Evolutionary conservation across 2,888 invertebrate genomes (phyloP), one percentile per base, ranked within the genome.

Genomic region (Callosobruchus maculatus): DNA sequence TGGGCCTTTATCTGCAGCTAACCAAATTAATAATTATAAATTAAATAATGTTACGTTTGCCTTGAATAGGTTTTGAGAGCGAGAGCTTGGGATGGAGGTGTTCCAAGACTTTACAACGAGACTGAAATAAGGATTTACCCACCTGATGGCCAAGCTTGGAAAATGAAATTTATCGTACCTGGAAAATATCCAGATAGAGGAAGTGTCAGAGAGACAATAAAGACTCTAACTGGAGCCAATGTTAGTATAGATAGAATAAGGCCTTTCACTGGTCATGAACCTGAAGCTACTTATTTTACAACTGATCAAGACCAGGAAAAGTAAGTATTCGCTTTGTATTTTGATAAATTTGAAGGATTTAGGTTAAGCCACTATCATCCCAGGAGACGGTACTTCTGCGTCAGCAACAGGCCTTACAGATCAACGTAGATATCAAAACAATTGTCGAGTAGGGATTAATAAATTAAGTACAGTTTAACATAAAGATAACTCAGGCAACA

Each of bases 11-110:
- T n/a, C n/a, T n/a, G n/a, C n/a, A n/a, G n/a, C n/a, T n/a, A n/a
- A n/a, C n/a, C n/a, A n/a, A n/a, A n/a, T n/a, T n/a, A n/a, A n/a
- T n/a, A n/a, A n/a, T n/a, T n/a, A n/a, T n/a, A n/a, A n/a, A n/a
- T n/a, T n/a, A n/a, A n/a, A n/a, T n/a, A n/a, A n/a, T 26, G 2
- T 7, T 26, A 26, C 26, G 7, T 26, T 26, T 26, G 7, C 7
- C 49, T 18, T n/a, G 13, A 7, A 1, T 18, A 49, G 49, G 49
- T 49, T 49, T 86, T 96, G 5, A 93, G 90, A 73, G 91, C 94
- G 20, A 89, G 95, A 83, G 96, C 95, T 0, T 95, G 94, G 83
- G 97, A 97, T 87, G 89, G 95, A 77, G 96, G 97, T 0, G 91
- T 94, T 0, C 97, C 97, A 0, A 93, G 93, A 83, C 88, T 93